Base-by-base conservation (phyloP, 2,113 vertebrate species). In the Pygoscelis adeliae region DNA sequence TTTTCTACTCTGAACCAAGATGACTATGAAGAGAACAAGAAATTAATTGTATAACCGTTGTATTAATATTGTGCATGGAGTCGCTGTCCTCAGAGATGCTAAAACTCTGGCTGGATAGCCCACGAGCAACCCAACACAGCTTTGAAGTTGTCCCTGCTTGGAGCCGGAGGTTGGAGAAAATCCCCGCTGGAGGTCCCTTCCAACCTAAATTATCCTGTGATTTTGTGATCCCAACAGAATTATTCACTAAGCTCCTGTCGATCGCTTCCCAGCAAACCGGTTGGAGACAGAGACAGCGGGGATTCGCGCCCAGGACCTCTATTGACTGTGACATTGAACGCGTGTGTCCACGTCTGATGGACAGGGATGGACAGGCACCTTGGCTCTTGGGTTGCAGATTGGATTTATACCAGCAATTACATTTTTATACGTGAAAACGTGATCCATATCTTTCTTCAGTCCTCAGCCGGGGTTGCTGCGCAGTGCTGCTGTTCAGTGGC, bases 321-420 rank as follows among this genome's bases (percentile, higher is more conserved):
- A 0, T 67, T 2, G 8, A 17, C 25, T 29, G 18, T 79, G 53
- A 10, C 1, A 1, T 21, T 47, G n/a, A 71, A 59, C 6, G 3
- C 2, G 3, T 27, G 40, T 25, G 20, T 36, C 32, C 5, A 3
- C 2, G 2, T 55, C 13, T 34, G 46, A 11, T 49, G 59, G 42
- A 25, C 2, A 7, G 29, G 55, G 56, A 23, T n/a, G 40, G 40
- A 46, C 2, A 4, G 38, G 10, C 50, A 32, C 13, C 26, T 71
- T 55, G 44, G 40, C 38, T 59, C 26, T 49, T 83, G 73, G 36
- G 26, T 46, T 40, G 23, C 36, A 40, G 23, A 29, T 18, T 0
- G 6, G 61, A 9, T 6, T 56, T n/a, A 9, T 1, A 11, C 47
- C 13, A 53, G 42, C 17, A 67, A 26, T 62, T 61, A 22, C 6